Percentiles rank a stretch among this genome's conserved stretches.
These are phyloP conservation scores for Gymnocephalus cernua DNA, from an alignment of 2,113 vertebrate genomes.

Conservation along the genomic window DNA sequence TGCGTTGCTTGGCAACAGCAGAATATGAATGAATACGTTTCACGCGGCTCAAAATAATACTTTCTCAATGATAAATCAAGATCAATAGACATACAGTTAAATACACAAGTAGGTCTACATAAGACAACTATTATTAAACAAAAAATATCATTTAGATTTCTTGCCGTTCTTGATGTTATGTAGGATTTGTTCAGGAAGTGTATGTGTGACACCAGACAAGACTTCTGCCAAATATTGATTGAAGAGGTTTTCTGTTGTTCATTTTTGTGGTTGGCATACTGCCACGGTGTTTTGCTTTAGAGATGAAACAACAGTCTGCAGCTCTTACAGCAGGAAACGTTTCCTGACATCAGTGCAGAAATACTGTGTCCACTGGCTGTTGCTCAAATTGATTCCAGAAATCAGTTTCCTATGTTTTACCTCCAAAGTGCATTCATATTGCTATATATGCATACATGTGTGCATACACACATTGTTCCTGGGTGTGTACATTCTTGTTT, in stretches of 20 bases:
- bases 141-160: too few relatives aligned
- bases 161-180: too few relatives aligned
- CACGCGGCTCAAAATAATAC: not conserved
- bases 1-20: conserved; percentile 12
- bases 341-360: conserved; percentile 1
- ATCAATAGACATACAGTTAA: too few relatives aligned
- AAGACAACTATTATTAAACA: too few relatives aligned
- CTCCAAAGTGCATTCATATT: not conserved
- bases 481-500: not conserved
- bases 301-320: conserved; percentile 22
- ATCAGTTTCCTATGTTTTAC: not conserved
- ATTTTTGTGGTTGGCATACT: conserved; percentile 16
- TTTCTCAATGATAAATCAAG: too few relatives aligned
- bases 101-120: too few relatives aligned
- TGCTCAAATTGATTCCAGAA: not conserved
- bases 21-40: not conserved
- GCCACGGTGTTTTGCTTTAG: not conserved
- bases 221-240: not conserved
- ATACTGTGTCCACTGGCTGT: rapidly evolving
- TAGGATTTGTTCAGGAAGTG: not conserved
- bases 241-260: not conserved
- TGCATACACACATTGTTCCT: not conserved
- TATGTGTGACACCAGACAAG: not conserved
- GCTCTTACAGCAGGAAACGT: not conserved
- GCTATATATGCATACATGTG: not conserved